A percentile compares a stretch with the other conserved stretches of the same genome.
These are phyloP conservation scores for Nyctalus aviator DNA, from an alignment of 2,797 vertebrate species.

Conservation along the genomic window DNA sequence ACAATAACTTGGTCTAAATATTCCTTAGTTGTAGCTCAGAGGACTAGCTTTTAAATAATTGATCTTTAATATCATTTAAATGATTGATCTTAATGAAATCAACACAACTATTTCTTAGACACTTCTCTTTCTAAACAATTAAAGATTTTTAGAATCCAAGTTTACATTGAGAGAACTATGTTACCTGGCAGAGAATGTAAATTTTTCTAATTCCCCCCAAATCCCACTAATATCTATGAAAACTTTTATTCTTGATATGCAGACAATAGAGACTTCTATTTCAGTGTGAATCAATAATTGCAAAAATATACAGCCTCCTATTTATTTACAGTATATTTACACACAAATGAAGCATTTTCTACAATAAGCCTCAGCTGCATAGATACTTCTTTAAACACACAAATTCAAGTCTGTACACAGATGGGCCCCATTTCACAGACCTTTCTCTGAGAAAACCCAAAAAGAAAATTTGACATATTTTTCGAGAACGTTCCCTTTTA, in stretches of 20 bases:
- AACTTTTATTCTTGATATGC: slow-evolving; percentile 83
- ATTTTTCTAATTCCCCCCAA: slow-evolving; percentile 81
- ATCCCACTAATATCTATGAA: slow-evolving; percentile 76
- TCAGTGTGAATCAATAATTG: slow-evolving; percentile 86
- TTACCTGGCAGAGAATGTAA: slow-evolving; percentile 74
- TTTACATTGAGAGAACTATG: slow-evolving; percentile 71
- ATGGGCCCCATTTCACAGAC: not conserved
- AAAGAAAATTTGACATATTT: slow-evolving; percentile 59
- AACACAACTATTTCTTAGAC: slow-evolving; percentile 57
- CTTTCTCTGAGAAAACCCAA: not conserved
- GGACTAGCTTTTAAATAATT: slow-evolving; percentile 63
- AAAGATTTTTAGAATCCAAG: slow-evolving; percentile 75
- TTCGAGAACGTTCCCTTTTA: slow-evolving; percentile 74
- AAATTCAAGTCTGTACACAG: slow-evolving; percentile 77
- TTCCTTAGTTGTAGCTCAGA: slow-evolving; percentile 66
- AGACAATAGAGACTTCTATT: slow-evolving; percentile 85
- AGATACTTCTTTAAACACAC: slow-evolving; percentile 87
- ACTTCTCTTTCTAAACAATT: slow-evolving; percentile 71
- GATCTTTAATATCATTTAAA: slow-evolving; percentile 68
- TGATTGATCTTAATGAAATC: slow-evolving; percentile 66
- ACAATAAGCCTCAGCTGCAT: slow-evolving; percentile 88
- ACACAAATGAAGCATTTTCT: slow-evolving; percentile 86
- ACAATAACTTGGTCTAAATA: slow-evolving; percentile 56
- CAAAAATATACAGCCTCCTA: slow-evolving; percentile 92
- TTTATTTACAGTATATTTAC: slow-evolving; percentile 90